phyloP scores from a whole-genome alignment of 1,140 invertebrate species.

The Pectinophora gossypiella region DNA sequence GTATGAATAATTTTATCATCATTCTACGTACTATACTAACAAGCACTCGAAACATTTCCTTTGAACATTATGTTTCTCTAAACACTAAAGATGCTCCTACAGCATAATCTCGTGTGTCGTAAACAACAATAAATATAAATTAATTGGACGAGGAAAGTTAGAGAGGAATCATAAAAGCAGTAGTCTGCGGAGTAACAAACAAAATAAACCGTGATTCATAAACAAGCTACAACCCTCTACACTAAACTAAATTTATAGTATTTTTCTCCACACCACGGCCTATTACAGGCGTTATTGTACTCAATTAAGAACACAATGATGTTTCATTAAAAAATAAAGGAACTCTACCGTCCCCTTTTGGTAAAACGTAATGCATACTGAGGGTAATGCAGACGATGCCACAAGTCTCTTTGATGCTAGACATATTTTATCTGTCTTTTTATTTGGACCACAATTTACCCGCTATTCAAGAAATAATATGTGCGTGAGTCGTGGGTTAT shows the following conservation, averaged over 20 bases:
- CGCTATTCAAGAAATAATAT: no score
- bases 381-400: neutral
- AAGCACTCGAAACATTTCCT: slow-evolving; percentile 1
- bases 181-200: neutral
- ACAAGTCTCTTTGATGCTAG: no score
- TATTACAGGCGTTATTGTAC: neutral
- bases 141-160: neutral
- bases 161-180: neutral
- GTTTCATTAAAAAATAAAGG: slow-evolving; percentile 4
- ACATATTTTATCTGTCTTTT: no score
- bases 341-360: neutral
- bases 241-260: neutral
- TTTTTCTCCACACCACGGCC: neutral
- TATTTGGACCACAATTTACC: no score
- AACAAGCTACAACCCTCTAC: neutral
- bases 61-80: slow-evolving; percentile 3
- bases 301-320: slow-evolving; percentile 2
- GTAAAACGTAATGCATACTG: neutral
- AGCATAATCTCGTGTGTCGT: neutral
- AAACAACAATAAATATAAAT: neutral
- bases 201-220: neutral
- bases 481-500: no score
- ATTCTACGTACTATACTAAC: neutral
- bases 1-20: neutral
- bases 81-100: neutral